Evolutionary conservation across 2,888 invertebrate genomes (phyloP), one percentile per base, ranked within the genome.

Genomic region (Heteropelma amictum): DNA sequence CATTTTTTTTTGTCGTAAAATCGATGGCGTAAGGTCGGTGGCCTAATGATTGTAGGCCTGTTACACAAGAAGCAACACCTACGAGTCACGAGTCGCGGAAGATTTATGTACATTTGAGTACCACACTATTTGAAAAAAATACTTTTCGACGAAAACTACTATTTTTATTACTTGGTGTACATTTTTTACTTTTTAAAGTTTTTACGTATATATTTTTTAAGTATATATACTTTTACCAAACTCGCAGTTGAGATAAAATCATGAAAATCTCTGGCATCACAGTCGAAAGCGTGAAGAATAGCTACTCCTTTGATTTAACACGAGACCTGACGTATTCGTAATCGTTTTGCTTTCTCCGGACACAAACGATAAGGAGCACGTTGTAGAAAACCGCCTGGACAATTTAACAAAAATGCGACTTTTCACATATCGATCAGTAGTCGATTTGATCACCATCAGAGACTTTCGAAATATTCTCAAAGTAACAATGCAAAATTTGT

Each of bases 21-120:
- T 71, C 60, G 53, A 65, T 71, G 71, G 60, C 38, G 28, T 26
- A 60, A 60, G 74, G 71, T 74, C 74, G 49, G 33, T 74, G 74
- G 28, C 74, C 74, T 60, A 53, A 30, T 42, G 45, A 51, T 71
- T 54, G 42, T 47, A 38, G 53, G 45, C 51, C 58, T 64, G 70
- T 49, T 54, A 63, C 38, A 58, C 28, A 56, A 58, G 38, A 51
- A 47, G 49, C 42, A 51, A 53, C 58, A 64, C 63, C 42, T 63
- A 64, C 33, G 35, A 58, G 10, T 38, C 21, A 45, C 26, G 42
- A 56, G 38, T 49, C 30, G 42, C 53, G 40, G 21, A 5, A n/a
- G 7, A 56, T 33, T 33, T 33, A 8, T 3, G 33, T 33, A 6
- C 33, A n/a, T 0, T n/a, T 33, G 10, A 33, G 10, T 33, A 6